Evolutionary conservation across 2,888 invertebrate genomes (phyloP), one percentile per base, ranked within the genome.

Genomic region (Volucella inanis): DNA sequence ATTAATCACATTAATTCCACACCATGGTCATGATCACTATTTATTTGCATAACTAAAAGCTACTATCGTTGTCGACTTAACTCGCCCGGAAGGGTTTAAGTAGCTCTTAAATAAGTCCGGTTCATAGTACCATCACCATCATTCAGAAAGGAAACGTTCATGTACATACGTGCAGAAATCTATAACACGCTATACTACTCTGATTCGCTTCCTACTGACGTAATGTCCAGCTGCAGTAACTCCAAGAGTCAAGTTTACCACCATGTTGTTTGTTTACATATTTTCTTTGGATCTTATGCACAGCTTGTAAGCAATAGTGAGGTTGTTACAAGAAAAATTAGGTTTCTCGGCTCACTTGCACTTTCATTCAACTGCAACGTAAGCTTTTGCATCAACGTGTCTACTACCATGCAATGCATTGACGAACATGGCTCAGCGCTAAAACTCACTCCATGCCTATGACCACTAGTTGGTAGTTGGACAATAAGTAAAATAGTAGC

Each of bases 191-290:
- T 31, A 8, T 49, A 57, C 14, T 3, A 22, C 11, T 50, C 18
- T 54, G 59, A 77, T 54, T 55, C 39, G 39, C 67, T 83, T 83
- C 78, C 78, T 78, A 38, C 47, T 83, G 72, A 72, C 14, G 62
- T 72, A 83, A 83, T 45, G 41, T 39, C 3, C 14, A 14, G 18
- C 59, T 38, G 49, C 6, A 31, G 39, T 22, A 54, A n/a, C 49
- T 10, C 45, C n/a, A 14, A 65, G 31, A 82, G 52, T 77, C 77
- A 77, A 82, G 71, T 71, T 82, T 82, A 82, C 65, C 38, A 64
- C 47, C 2, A n/a, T 43, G 10, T 18, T 0, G 9, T 43, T 61
- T 67, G 67, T 62, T 75, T 47, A 75, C 43, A 18, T 67, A 55
- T 75, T 50, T 10, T 31, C 1, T 18, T 38, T 41, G 55, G 49